Evolutionary conservation across 2,888 invertebrate genomes (phyloP).

Genomic region (Micropterix aruncella): DNA sequence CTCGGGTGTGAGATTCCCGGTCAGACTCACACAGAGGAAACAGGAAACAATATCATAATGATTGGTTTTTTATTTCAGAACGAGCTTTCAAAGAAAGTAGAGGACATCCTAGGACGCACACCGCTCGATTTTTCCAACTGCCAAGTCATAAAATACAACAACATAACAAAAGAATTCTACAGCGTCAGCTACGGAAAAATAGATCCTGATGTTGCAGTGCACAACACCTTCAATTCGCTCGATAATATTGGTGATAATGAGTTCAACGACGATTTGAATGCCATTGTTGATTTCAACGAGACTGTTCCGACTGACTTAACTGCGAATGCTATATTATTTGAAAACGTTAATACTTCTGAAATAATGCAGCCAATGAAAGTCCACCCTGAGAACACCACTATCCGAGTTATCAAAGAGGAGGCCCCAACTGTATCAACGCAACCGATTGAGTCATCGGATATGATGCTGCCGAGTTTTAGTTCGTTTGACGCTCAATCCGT

Average conservation of each 20-base stretch:
- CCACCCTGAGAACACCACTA: background rate
- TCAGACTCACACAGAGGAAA: too few species aligned
- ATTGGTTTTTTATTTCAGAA: too few species aligned
- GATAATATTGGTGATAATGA: slow-evolving; percentile 9
- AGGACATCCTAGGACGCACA: slow-evolving; percentile 54
- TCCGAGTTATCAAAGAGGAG: too few species aligned
- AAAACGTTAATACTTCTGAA: background rate
- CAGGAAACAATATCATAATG: too few species aligned
- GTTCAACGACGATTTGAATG: slow-evolving; percentile 5
- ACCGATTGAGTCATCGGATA: too few species aligned
- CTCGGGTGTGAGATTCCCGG: too few species aligned
- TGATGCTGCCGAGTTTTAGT: slow-evolving; percentile 20
- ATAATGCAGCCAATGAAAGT: background rate
- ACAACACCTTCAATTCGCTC: slow-evolving; percentile 2
- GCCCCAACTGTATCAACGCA: background rate
- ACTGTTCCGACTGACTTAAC: background rate
- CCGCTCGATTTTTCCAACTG: slow-evolving; percentile 44
- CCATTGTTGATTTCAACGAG: slow-evolving; percentile 1
- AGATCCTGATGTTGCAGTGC: background rate
- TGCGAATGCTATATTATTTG: background rate
- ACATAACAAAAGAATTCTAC: background rate
- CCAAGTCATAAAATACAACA: background rate
- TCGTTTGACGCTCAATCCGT: slow-evolving; percentile 43
- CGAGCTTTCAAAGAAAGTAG: slow-evolving; percentile 58
- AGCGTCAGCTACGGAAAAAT: background rate